A percentile compares a stretch with the other conserved stretches of the same genome.
These are phyloP conservation scores for Chymomyza fuscimana DNA, from an alignment of 2,888 invertebrate genomes.

Conservation along the genomic window DNA sequence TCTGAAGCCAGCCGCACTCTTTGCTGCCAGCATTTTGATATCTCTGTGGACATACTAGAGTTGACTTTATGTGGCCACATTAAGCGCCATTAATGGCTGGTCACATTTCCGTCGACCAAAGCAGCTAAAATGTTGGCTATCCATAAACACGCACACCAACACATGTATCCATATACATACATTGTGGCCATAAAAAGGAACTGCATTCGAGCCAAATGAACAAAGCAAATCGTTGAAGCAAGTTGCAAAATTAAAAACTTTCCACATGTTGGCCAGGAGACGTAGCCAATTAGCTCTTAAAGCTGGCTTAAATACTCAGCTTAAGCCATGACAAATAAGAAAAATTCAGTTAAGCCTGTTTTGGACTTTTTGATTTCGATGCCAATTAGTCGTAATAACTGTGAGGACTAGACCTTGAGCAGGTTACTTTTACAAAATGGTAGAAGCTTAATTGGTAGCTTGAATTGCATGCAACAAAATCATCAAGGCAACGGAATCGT, in stretches of 20 bases:
- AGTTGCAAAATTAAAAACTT: constrained; percentile 3
- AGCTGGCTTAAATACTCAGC: constrained; percentile 3
- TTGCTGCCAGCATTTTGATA: constrained; percentile 32
- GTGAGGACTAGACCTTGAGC: too few relatives aligned
- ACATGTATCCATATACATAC: background rate
- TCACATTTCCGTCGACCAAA: constrained; percentile 35
- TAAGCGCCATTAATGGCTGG: constrained; percentile 64
- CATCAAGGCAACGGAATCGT: too few relatives aligned
- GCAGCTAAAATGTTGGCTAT: constrained; percentile 3
- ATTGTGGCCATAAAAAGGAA: background rate
- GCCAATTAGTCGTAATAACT: too few relatives aligned
- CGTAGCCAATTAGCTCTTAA: constrained; percentile 45
- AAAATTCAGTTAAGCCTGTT: background rate
- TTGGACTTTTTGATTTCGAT: too few relatives aligned
- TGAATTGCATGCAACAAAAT: too few relatives aligned
- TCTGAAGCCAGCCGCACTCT: constrained; percentile 28
- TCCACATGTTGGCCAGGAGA: background rate
- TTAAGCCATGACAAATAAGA: background rate
- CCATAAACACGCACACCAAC: background rate
- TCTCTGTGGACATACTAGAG: constrained; percentile 52
- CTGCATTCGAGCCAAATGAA: background rate
- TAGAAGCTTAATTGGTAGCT: too few relatives aligned
- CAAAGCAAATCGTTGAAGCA: background rate
- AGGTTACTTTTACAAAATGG: too few relatives aligned
- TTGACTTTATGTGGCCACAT: constrained; percentile 59